Base-by-base conservation (phyloP, 2,113 vertebrate species). In the Hippocampus zosterae region DNA sequence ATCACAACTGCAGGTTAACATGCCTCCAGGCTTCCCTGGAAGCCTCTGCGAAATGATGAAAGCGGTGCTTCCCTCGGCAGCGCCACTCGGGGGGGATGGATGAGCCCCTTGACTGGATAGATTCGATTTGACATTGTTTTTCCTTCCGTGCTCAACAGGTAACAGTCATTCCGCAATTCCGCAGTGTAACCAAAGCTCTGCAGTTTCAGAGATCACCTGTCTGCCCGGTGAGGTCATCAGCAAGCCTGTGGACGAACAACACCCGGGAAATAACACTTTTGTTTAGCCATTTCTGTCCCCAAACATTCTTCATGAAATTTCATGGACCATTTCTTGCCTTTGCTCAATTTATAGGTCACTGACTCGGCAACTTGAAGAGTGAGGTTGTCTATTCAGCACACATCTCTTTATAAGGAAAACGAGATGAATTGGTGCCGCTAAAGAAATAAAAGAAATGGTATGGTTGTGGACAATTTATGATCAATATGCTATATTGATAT, bases 41-140 rank as follows among this genome's bases (percentile, higher is more conserved):
- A n/a, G n/a, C 67, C 13, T 60, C 37, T 50, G 72, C 61, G 67
- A 48, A 42, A 67, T 29, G 50, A 69, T 50, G 65, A 70, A 69
- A 42, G 64, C 18, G 15, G 56, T 65, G 21, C 60, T 19, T 48
- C 73, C 70, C 25, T 44, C 73, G 57, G 64, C 23, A 37, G 56
- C 63, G 52, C 18, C 55, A 23, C 46, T 48, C 52, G 8, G 59
- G 68, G 41, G 10, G 12, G n/a, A 29, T 57, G 69, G 66, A 64
- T 76, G 81, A 61, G 37, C 25, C 55, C 57, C 37, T 64, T 65
- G 75, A 72, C 74, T 65, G 25, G 68, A 74, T 68, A 48, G 72
- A 80, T 76, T 40, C 65, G 78, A 74, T 68, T 41, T 67, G 68
- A 73, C 82, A 79, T 87, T 18, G 70, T 87, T 71, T 71, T 69